A percentile compares a stretch with the other conserved stretches of the same genome.
phyloP scores from a whole-genome alignment of 2,797 vertebrate species.

The Channallabes apus region DNA sequence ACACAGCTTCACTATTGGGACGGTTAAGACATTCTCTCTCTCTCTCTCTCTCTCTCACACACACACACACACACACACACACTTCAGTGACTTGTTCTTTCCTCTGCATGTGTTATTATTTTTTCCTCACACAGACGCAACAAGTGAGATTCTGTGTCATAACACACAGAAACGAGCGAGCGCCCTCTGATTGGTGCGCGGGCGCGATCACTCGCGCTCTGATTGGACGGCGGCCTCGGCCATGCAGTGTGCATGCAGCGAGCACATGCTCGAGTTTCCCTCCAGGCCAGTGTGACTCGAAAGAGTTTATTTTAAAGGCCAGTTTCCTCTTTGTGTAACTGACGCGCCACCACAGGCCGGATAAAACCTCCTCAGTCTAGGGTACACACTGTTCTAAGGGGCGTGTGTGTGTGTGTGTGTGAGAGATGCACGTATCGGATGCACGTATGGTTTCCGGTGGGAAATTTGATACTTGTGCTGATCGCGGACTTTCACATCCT shows the following conservation, averaged over 20 bases:
- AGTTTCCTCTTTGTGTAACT: conserved; percentile 12
- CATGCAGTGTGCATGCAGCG: conserved; percentile 43
- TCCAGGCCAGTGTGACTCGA: conserved; percentile 21
- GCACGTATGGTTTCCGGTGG: neutral
- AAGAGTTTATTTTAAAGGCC: conserved; percentile 10
- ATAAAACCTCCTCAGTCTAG: neutral
- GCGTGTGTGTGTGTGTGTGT: neutral
- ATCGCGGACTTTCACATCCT: neutral
- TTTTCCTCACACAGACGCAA: neutral
- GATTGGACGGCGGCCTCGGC: conserved; percentile 28
- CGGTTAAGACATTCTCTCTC: neutral
- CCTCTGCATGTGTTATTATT: neutral
- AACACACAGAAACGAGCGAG: neutral
- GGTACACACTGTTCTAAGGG: conserved; percentile 25
- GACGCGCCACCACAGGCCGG: neutral
- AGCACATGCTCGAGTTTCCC: conserved; percentile 19
- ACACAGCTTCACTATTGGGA: neutral
- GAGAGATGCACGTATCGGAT: no score
- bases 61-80: no score
- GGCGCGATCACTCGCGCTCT: conserved; percentile 9
- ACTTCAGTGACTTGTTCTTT: neutral
- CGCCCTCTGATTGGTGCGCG: conserved; percentile 32
- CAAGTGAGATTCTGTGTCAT: neutral
- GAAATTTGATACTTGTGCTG: conserved; percentile 4
- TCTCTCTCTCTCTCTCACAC: neutral